Conservation (phyloP, 2,888 invertebrate species). For the Venustoraphidia nigricollis region DNA sequence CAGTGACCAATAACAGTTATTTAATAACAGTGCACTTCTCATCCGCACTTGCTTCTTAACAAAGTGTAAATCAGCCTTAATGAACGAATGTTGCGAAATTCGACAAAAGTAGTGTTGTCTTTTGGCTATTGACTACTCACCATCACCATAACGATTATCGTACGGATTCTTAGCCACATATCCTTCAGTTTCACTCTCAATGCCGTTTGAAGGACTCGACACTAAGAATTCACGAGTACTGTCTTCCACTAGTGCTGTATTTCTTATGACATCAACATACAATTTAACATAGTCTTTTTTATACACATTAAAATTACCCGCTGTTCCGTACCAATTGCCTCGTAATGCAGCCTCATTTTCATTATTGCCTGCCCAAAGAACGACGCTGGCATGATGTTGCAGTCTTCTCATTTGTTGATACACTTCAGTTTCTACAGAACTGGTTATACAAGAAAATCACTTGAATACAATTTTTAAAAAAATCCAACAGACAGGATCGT, state of each 20-base stretch:
- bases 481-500: not conserved
- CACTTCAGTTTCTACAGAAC: conserved; percentile 60
- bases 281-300: conserved; percentile 66
- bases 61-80: too few species aligned
- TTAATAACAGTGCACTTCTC: too few species aligned
- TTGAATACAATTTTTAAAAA: not conserved
- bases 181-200: conserved; percentile 52
- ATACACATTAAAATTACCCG: conserved; percentile 34
- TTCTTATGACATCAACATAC: conserved; percentile 62
- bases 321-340: conserved; percentile 63
- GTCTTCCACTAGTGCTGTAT: conserved; percentile 45
- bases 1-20: too few species aligned
- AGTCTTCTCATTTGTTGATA: conserved; percentile 66
- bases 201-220: conserved; percentile 87
- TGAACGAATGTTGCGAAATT: not conserved
- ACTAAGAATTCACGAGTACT: conserved; percentile 52
- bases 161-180: conserved; percentile 68
- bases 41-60: too few species aligned
- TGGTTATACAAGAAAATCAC: conserved; percentile 20
- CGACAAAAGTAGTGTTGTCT: not conserved
- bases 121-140: conserved; percentile 28
- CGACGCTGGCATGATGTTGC: conserved; percentile 73
- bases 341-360: conserved; percentile 87
- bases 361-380: conserved; percentile 90
- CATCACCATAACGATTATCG: conserved; percentile 69